phyloP scores from a whole-genome alignment of 2,113 vertebrate species.

The Hemiscyllium ocellatum region DNA sequence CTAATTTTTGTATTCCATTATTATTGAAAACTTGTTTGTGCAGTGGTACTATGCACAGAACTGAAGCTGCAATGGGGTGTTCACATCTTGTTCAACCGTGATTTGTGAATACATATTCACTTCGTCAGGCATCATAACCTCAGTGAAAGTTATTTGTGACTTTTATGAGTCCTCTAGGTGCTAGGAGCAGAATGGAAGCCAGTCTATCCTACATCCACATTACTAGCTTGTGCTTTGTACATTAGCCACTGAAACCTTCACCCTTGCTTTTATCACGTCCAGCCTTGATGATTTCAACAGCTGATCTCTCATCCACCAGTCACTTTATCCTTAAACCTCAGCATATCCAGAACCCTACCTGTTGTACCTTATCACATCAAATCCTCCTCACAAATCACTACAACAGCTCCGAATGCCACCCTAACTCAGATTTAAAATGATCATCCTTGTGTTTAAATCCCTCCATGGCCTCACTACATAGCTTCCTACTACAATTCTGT shows the following conservation, averaged over 20 bases:
- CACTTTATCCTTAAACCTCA: background rate
- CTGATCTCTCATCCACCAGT: background rate
- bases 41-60: background rate
- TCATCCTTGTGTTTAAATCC: background rate
- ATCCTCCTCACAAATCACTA: background rate
- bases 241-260: background rate
- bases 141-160: background rate
- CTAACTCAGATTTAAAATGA: background rate
- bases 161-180: too few relatives aligned
- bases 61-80: background rate
- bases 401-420: background rate
- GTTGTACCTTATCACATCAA: background rate
- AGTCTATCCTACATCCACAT: background rate
- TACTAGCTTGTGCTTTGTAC: background rate
- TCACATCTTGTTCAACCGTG: background rate
- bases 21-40: background rate
- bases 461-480: background rate
- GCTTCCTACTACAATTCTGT: background rate
- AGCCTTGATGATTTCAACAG: background rate
- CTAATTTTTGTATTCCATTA: background rate
- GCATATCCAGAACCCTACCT: background rate
- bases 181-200: background rate
- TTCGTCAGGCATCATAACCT: background rate
- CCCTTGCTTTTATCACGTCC: background rate
- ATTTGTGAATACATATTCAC: background rate